Evolutionary conservation across 2,888 invertebrate genomes (phyloP).

Genomic region (Lasioglossum malachurum): DNA sequence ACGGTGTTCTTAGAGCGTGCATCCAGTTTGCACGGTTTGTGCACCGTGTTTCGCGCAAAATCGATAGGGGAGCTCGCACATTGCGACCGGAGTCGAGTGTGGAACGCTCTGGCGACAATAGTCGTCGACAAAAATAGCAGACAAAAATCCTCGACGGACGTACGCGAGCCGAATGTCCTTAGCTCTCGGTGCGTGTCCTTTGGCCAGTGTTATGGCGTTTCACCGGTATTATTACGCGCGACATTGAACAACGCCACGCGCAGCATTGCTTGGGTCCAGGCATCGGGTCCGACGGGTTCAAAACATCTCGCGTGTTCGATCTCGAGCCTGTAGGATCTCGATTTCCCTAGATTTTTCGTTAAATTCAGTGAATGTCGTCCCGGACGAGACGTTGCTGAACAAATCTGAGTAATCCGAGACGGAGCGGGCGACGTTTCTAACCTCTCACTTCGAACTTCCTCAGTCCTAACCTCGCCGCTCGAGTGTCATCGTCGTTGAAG

Average conservation of each 20-base stretch:
- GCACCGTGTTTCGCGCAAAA: conserved; percentile 71
- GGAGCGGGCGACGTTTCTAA: conserved; percentile 32
- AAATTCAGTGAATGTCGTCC: conserved; percentile 20
- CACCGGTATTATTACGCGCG: conserved; percentile 39
- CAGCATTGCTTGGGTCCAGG: conserved; percentile 39
- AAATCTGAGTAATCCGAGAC: background rate
- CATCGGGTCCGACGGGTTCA: conserved; percentile 31
- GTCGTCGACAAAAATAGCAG: conserved; percentile 64
- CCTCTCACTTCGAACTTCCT: conserved; percentile 37
- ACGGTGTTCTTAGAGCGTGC: background rate
- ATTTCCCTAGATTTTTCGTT: too few relatives aligned
- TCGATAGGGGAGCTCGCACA: conserved; percentile 75
- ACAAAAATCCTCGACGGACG: conserved; percentile 27
- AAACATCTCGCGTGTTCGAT: conserved; percentile 40
- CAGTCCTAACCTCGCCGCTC: conserved; percentile 41
- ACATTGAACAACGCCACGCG: conserved; percentile 27
- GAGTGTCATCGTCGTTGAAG: background rate
- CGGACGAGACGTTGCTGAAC: background rate
- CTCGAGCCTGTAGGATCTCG: conserved; percentile 6
- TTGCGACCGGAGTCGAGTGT: conserved; percentile 46
- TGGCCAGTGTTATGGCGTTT: conserved; percentile 34
- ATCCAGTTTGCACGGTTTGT: conserved; percentile 34
- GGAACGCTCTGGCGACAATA: conserved; percentile 49
- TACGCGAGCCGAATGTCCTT: conserved; percentile 29
- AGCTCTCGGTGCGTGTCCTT: conserved; percentile 17